Conservation (phyloP, 2,888 invertebrate species). For the Sinhomidia bicolor region DNA sequence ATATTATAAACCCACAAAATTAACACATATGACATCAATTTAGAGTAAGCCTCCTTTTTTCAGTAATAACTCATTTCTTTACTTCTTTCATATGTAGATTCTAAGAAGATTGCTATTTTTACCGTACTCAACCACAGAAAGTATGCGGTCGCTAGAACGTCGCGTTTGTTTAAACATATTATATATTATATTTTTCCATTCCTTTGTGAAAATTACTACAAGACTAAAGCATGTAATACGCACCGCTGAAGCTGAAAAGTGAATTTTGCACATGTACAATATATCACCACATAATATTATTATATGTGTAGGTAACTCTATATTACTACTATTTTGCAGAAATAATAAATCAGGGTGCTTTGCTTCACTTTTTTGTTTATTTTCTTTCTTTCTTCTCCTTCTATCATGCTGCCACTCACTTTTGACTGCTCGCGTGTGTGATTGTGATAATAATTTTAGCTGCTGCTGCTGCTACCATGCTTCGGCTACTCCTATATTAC, state of each 20-base stretch:
- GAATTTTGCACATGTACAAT: background rate
- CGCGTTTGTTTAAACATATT: no score
- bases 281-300: background rate
- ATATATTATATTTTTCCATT: no score
- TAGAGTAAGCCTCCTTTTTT: no score
- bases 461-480: no score
- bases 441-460: background rate
- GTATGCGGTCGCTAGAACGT: no score
- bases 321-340: background rate
- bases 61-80: no score
- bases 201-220: background rate
- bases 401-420: constrained; percentile 2
- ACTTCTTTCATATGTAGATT: no score
- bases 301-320: background rate
- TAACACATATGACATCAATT: no score
- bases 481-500: no score
- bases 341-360: background rate
- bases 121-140: no score
- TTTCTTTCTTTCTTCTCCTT: background rate
- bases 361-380: background rate
- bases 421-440: constrained; percentile 3
- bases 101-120: no score
- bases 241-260: constrained; percentile 29
- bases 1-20: no score
- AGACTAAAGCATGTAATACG: background rate